Base-by-base conservation (phyloP, 2,113 vertebrate species). In the Microcebus griseorufus region DNA sequence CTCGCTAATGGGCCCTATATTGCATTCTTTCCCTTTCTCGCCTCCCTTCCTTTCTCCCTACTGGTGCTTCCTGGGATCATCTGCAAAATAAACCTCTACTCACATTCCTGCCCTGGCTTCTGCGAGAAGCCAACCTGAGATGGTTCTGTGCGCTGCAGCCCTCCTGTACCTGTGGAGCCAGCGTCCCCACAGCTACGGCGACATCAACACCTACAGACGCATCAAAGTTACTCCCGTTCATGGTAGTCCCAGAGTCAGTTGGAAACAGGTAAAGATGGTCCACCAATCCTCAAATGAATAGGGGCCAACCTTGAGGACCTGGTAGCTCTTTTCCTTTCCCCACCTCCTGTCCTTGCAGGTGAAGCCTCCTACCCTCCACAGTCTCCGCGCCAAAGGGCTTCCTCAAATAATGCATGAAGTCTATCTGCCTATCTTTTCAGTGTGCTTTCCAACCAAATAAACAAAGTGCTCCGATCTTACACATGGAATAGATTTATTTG, bases 401-500 rank as follows among this genome's bases (percentile, higher is more conserved):
- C 81, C 86, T 94, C n/a, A 48, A 67, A 60, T 45, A 42, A 83
- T 0, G 4, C 42, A 23, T 4, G 53, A 34, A 1, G 9, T 37
- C 32, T 55, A 20, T 32, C 18, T n/a, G 14, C 5, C 70, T 67
- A 48, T 45, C 42, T 62, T 72, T 90, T 42, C 83, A 4, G 20
- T 89, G 45, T 17, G 64, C 3, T 12, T 95, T 82, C 72, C 12
- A 81, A 80, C 51, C 13, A 90, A 94, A 88, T 76, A 81, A 81
- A 70, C 70, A 72, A 95, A 93, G 37, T 42, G 27, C 34, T 90
- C 42, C 62, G 84, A 78, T 78, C 69, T 76, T 81, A 62, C 95
- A 53, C 53, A 81, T 93, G 92, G 91, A 78, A 65, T n/a, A 12
- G 16, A 73, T 65, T 53, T 48, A 96, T 93, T 94, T 92, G 88